phyloP scores from a whole-genome alignment of 2,113 vertebrate species.

The Anhinga rufa region DNA sequence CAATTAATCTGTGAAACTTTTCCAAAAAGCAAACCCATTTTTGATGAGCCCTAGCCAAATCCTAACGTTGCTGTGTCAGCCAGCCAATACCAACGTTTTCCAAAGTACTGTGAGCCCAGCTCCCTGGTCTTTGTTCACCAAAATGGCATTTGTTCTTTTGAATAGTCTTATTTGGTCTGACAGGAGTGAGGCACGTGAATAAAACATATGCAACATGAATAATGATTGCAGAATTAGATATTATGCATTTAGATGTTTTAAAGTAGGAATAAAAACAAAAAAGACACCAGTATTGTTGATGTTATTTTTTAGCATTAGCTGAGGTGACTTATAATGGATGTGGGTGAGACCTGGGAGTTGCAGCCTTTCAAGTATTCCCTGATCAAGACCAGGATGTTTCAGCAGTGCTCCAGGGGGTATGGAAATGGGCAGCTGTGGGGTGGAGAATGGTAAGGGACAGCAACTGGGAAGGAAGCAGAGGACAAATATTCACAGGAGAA shows the following conservation, averaged over 20 bases:
- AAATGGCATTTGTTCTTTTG: neutral
- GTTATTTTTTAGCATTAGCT: neutral
- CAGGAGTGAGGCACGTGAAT: neutral
- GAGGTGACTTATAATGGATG: neutral
- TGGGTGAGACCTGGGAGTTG: neutral
- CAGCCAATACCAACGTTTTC: neutral
- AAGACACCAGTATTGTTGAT: neutral
- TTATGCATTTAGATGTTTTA: neutral
- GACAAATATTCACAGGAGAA: neutral
- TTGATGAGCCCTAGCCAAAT: neutral
- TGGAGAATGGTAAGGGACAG: neutral
- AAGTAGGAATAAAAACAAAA: neutral
- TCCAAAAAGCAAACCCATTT: neutral
- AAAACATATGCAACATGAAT: neutral
- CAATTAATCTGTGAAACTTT: neutral
- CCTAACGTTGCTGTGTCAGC: neutral
- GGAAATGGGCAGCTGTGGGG: neutral
- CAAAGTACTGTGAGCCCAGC: neutral
- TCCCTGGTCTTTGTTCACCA: neutral
- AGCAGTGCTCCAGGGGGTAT: neutral
- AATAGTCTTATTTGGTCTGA: neutral
- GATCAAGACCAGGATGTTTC: fast-evolving
- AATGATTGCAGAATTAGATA: neutral
- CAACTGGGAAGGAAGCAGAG: neutral
- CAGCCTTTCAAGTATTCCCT: neutral